Evolutionary conservation across 2,113 vertebrate genomes (phyloP).

Genomic region (Anser cygnoides): DNA sequence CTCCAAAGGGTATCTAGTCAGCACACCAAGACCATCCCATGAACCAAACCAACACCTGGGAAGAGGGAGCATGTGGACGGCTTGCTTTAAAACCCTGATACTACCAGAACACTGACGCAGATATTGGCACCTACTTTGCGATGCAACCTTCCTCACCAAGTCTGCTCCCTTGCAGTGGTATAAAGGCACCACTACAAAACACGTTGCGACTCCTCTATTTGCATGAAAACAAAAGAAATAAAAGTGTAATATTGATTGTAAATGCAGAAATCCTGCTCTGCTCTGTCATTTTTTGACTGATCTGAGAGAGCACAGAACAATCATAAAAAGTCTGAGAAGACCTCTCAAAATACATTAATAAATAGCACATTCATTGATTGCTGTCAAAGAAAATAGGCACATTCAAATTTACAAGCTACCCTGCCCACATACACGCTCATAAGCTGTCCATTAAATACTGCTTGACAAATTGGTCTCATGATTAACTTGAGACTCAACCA

Average conservation of each 20-base stretch:
- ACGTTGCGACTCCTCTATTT: neutral
- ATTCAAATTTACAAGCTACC: slow-evolving; percentile 22
- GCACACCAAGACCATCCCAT: neutral
- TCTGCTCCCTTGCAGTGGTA: neutral
- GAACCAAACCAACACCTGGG: neutral
- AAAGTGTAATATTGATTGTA: neutral
- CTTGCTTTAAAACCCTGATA: neutral
- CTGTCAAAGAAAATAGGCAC: slow-evolving; percentile 10
- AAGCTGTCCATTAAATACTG: neutral
- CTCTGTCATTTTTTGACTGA: neutral
- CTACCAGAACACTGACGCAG: neutral
- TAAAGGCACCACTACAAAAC: neutral
- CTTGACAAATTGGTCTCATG: neutral
- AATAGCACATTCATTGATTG: neutral
- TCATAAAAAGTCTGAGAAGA: neutral
- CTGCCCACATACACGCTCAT: neutral
- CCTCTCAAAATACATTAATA: neutral
- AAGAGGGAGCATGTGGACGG: neutral
- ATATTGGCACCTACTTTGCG: neutral
- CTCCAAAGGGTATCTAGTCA: neutral
- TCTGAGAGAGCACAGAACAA: neutral
- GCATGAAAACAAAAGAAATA: neutral
- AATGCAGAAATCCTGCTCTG: neutral
- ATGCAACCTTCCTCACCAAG: neutral
- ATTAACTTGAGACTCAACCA: neutral